Percentiles rank a stretch among this genome's conserved stretches.
Conservation (phyloP, 1,140 invertebrate species). For the Rhynchophorus ferrugineus region DNA sequence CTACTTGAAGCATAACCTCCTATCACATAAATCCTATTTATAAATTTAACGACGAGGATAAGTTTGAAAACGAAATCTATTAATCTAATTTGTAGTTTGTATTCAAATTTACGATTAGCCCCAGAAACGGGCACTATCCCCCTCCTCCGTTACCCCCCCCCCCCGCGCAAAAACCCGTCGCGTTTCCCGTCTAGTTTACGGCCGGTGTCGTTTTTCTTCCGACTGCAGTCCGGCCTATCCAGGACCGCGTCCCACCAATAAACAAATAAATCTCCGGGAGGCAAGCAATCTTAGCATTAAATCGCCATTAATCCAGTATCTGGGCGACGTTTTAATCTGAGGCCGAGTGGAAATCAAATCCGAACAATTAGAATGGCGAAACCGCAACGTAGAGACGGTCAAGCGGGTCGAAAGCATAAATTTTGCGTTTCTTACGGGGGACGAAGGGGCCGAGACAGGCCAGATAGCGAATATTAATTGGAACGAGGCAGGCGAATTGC, state of each 20-base stretch:
- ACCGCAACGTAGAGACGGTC: constrained; percentile 12
- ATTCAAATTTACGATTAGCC: no score
- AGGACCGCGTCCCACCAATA: neutral
- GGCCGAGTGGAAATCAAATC: constrained; percentile 15
- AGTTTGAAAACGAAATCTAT: no score
- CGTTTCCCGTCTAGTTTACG: neutral
- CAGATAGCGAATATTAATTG: constrained; percentile 21
- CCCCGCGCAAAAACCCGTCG: neutral
- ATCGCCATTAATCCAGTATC: constrained; percentile 19
- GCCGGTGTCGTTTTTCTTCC: constrained; percentile 2
- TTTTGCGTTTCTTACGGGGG: constrained; percentile 13
- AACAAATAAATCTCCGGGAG: constrained; percentile 18
- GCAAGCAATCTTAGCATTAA: constrained; percentile 19
- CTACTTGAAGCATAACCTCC: no score
- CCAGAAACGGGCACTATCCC: no score
- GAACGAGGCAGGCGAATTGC: no score
- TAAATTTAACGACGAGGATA: no score
- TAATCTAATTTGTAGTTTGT: no score
- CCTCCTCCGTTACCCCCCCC: no score
- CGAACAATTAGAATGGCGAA: constrained; percentile 22
- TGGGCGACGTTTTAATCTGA: constrained; percentile 17
- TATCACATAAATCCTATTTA: no score
- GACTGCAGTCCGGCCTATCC: neutral
- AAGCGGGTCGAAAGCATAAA: constrained; percentile 17
- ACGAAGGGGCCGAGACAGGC: neutral